phyloP scores from a whole-genome alignment of 1,140 invertebrate species.

The Drosophila pectinifera region DNA sequence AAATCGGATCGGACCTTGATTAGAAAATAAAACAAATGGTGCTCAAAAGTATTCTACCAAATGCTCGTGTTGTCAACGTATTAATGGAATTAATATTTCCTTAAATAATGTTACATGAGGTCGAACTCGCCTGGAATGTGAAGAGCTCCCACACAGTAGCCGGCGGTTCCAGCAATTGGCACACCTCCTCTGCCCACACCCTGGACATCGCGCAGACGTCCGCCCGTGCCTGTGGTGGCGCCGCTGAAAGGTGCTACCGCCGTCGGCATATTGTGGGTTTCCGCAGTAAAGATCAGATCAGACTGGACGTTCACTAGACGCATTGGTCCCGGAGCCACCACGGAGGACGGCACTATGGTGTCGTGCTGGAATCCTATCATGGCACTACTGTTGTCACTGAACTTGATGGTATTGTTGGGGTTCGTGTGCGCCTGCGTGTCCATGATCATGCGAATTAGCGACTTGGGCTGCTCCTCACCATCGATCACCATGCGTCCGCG shows the following conservation, averaged over 20 bases:
- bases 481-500: slow-evolving; percentile 95
- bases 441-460: slow-evolving; percentile 96
- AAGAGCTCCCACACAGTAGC: slow-evolving; percentile 97
- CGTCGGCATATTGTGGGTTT: slow-evolving; percentile 99
- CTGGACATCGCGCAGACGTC: slow-evolving; percentile 97
- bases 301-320: slow-evolving; percentile 87
- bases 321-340: slow-evolving; percentile 89
- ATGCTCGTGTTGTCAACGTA: too few relatives aligned
- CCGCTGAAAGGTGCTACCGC: slow-evolving; percentile 97
- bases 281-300: slow-evolving; percentile 99
- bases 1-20: too few relatives aligned
- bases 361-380: slow-evolving; percentile 93
- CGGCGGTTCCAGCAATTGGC: slow-evolving; percentile 97
- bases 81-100: too few relatives aligned
- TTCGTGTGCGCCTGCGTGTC: slow-evolving; percentile 94
- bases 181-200: slow-evolving; percentile 95
- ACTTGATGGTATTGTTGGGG: slow-evolving; percentile 98
- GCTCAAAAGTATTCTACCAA: too few relatives aligned
- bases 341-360: slow-evolving; percentile 88
- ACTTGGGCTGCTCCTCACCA: slow-evolving; percentile 90
- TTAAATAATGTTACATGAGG: too few relatives aligned
- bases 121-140: slow-evolving; percentile 91
- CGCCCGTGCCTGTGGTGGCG: slow-evolving; percentile 98
- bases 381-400: slow-evolving; percentile 98
- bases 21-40: too few relatives aligned